Conservation (phyloP, 2,797 vertebrate species). For the Zalophus californianus region DNA sequence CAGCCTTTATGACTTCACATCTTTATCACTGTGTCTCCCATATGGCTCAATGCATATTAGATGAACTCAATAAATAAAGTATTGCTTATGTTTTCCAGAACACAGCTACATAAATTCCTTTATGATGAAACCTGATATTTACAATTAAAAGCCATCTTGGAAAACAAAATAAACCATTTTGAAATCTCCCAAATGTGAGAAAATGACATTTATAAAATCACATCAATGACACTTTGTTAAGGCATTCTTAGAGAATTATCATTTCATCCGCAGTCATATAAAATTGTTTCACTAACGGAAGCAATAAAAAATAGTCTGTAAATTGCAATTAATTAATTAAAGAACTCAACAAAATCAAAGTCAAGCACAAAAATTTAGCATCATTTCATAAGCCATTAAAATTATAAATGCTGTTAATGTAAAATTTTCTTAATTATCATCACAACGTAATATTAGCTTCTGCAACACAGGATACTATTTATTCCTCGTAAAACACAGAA, state of each 20-base stretch:
- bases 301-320: slow-evolving; percentile 36
- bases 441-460: neutral
- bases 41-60: neutral
- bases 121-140: slow-evolving; percentile 16
- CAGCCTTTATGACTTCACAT: neutral
- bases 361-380: slow-evolving; percentile 48
- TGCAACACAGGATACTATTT: neutral
- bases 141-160: slow-evolving; percentile 49
- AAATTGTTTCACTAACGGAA: neutral
- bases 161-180: slow-evolving; percentile 58
- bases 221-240: slow-evolving; percentile 66
- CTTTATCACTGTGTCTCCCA: neutral
- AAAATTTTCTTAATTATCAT: slow-evolving; percentile 39
- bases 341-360: slow-evolving; percentile 66
- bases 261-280: slow-evolving; percentile 29
- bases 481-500: neutral
- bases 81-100: neutral
- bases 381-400: slow-evolving; percentile 52
- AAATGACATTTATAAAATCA: slow-evolving; percentile 71
- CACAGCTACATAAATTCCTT: slow-evolving; percentile 3
- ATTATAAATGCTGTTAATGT: slow-evolving; percentile 42
- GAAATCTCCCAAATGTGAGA: slow-evolving; percentile 34
- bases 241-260: slow-evolving; percentile 65
- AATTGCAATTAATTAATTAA: slow-evolving; percentile 58
- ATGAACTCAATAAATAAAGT: slow-evolving; percentile 2